Evolutionary conservation across 2,888 invertebrate species (phyloP).

Genomic region (Lithophane semibrunnea): DNA sequence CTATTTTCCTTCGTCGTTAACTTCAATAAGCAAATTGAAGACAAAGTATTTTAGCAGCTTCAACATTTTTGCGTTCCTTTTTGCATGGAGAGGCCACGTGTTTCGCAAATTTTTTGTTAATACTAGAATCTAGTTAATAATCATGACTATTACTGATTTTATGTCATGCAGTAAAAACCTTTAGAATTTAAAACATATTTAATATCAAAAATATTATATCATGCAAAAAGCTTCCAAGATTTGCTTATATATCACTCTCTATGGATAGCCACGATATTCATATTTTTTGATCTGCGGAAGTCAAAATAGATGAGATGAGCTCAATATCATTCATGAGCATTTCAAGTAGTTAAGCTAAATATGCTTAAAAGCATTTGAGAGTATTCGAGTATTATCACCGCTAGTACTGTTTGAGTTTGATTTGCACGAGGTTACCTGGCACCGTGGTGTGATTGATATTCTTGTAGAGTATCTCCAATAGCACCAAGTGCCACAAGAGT

Average conservation of each 20-base stretch:
- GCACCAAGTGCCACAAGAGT: conserved; percentile 73
- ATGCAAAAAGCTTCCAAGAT: conserved; percentile 50
- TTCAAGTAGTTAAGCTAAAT: conserved; percentile 73
- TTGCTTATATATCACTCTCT: conserved; percentile 64
- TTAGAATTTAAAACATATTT: conserved; percentile 22
- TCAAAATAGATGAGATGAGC: conserved; percentile 47
- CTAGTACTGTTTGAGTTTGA: conserved; percentile 78
- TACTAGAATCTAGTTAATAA: conserved; percentile 31
- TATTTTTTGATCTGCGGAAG: conserved; percentile 83
- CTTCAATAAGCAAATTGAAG: conserved; percentile 31
- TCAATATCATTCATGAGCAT: conserved; percentile 68
- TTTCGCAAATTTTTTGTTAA: conserved; percentile 33
- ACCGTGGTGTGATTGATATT: conserved; percentile 65
- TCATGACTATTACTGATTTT: conserved; percentile 29
- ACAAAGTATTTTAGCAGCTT: conserved; percentile 20
- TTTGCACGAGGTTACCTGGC: conserved; percentile 77
- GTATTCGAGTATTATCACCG: conserved; percentile 69
- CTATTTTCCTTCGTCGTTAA: conserved; percentile 13
- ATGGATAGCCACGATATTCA: conserved; percentile 83
- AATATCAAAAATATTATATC: conserved; percentile 29
- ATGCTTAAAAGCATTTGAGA: conserved; percentile 67
- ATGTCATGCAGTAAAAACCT: conserved; percentile 29
- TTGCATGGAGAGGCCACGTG: conserved; percentile 43
- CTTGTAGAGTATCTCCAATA: conserved; percentile 67
- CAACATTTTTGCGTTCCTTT: conserved; percentile 8